These are phyloP conservation scores for Quadriops clusia DNA, from an alignment of 2,888 invertebrate genomes.

Conservation along the genomic window DNA sequence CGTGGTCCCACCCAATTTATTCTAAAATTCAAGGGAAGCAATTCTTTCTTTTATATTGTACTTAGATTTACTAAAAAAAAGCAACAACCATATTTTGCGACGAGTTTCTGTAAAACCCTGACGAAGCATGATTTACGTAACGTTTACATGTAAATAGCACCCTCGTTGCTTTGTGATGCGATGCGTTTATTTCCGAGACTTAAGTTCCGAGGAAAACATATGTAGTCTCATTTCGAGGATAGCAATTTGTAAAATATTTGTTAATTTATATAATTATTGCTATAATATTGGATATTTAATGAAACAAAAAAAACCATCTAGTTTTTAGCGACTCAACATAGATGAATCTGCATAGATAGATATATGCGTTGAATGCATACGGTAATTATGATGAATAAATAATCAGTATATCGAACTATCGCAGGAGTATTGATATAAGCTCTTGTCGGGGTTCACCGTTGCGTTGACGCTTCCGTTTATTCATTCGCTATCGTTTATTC, in stretches of 20 bases:
- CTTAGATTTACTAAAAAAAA: too few species aligned
- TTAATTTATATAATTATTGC: constrained; percentile 16
- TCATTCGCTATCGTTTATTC: neutral
- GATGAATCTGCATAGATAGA: constrained; percentile 27
- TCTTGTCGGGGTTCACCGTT: too few species aligned
- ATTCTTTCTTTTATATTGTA: too few species aligned
- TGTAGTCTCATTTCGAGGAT: too few species aligned
- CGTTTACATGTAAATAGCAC: constrained; percentile 27
- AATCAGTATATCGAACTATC: constrained; percentile 32
- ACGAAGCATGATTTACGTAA: constrained; percentile 27
- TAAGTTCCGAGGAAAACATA: too few species aligned
- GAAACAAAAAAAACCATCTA: constrained; percentile 20
- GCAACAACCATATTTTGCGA: too few species aligned
- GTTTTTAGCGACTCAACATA: constrained; percentile 29
- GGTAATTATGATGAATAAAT: constrained; percentile 25
- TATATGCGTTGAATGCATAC: constrained; percentile 20
- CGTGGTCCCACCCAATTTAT: too few species aligned
- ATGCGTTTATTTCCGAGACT: too few species aligned
- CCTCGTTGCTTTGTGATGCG: constrained; percentile 24
- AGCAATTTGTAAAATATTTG: too few species aligned
- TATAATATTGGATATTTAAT: constrained; percentile 23
- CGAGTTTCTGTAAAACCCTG: constrained; percentile 21
- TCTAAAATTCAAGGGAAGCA: too few species aligned
- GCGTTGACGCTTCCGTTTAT: constrained; percentile 1
- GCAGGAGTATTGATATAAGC: constrained; percentile 29